phyloP scores from a whole-genome alignment of 2,797 vertebrate genomes.

The Aulostomus chinensis region DNA sequence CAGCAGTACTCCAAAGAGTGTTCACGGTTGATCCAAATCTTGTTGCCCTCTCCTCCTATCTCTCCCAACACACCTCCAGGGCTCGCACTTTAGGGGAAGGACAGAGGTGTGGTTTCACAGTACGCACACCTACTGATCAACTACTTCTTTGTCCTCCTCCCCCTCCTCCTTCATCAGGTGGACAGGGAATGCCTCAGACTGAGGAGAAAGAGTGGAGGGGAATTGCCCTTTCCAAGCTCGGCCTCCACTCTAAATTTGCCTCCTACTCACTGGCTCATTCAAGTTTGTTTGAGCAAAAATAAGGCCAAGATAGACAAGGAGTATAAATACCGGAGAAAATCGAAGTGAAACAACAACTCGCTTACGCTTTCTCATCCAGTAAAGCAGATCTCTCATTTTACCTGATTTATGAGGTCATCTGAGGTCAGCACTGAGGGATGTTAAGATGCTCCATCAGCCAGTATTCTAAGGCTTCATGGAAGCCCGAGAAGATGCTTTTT shows the following conservation, averaged over 20 bases:
- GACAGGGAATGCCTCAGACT: slow-evolving; percentile 10
- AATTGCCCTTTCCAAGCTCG: slow-evolving; percentile 17
- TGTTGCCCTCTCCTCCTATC: slow-evolving; percentile 22
- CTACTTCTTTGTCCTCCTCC: slow-evolving; percentile 31
- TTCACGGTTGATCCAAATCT: slow-evolving; percentile 9
- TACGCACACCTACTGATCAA: slow-evolving; percentile 67
- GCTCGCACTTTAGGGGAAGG: slow-evolving; percentile 46
- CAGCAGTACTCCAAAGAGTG: neutral
- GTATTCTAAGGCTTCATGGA: too few relatives aligned
- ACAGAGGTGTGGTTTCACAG: slow-evolving; percentile 64
- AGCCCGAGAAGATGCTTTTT: too few relatives aligned
- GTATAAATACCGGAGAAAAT: too few relatives aligned
- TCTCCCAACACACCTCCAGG: slow-evolving; percentile 53
- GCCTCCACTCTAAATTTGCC: slow-evolving; percentile 16
- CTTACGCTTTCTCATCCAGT: too few relatives aligned
- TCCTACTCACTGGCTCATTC: slow-evolving; percentile 30
- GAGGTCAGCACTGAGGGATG: too few relatives aligned
- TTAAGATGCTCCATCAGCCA: too few relatives aligned
- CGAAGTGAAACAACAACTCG: too few relatives aligned
- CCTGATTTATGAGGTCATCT: too few relatives aligned
- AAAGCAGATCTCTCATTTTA: too few relatives aligned
- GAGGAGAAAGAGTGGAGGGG: slow-evolving; percentile 7
- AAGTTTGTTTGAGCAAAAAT: too few relatives aligned
- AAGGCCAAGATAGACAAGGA: too few relatives aligned
- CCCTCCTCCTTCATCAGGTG: slow-evolving; percentile 62